Percentiles rank a stretch among this genome's conserved stretches.
These are phyloP conservation scores for Beroe ovata DNA, from an alignment of 37 sponge, comb jelly and placozoan species.

Conservation along the genomic window DNA sequence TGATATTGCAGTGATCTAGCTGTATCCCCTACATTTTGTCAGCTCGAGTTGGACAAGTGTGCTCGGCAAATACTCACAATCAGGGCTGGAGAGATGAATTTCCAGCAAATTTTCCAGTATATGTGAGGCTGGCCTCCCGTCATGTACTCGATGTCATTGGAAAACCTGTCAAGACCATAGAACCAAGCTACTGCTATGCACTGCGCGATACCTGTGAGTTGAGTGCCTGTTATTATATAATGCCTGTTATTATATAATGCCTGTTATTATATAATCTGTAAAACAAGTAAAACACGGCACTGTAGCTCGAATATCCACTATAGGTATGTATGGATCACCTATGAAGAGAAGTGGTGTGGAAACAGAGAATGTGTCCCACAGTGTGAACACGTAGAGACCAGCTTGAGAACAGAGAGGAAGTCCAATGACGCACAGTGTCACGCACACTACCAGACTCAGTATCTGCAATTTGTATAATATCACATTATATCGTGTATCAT, in stretches of 20 bases:
- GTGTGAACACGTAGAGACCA: constrained; percentile 37
- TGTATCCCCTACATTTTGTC: no score
- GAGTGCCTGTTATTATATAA: no score
- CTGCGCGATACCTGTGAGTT: constrained; percentile 42
- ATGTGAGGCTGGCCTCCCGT: constrained; percentile 61
- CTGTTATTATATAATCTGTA: no score
- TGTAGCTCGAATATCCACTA: no score
- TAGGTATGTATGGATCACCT: not conserved
- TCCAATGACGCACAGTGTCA: not conserved
- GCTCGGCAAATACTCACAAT: constrained; percentile 54
- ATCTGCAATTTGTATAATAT: no score
- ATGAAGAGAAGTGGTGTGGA: constrained; percentile 10
- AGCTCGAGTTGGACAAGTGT: not conserved
- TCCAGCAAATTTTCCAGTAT: constrained; percentile 66
- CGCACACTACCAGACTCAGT: constrained; percentile 43
- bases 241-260: no score
- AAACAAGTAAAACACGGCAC: no score
- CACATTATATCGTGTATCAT: no score
- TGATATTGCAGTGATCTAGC: no score
- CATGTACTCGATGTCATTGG: constrained; percentile 68
- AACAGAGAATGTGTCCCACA: constrained; percentile 41
- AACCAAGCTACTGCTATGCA: constrained; percentile 46
- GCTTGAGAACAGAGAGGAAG: constrained; percentile 30
- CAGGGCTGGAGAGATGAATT: constrained; percentile 35
- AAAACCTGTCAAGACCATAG: constrained; percentile 44